These are phyloP conservation scores for Exephanes ischioxanthus DNA, from an alignment of 2,888 invertebrate genomes.

Conservation along the genomic window DNA sequence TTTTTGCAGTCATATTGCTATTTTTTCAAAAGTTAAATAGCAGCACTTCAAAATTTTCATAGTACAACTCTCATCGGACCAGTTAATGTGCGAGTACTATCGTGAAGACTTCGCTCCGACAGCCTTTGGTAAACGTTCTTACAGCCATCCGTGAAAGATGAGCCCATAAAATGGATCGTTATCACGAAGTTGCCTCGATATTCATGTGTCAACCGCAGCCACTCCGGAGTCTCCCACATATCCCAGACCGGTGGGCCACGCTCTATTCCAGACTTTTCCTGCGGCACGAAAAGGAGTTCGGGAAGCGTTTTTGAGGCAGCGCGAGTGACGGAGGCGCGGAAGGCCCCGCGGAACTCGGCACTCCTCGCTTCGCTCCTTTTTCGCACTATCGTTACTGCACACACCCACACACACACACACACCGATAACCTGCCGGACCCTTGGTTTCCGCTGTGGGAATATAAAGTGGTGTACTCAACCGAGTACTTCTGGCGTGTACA, in stretches of 20 bases:
- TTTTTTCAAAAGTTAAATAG: no score
- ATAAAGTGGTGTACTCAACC: constrained; percentile 69
- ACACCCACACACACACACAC: constrained; percentile 21
- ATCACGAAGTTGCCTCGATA: not conserved
- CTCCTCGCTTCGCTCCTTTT: constrained; percentile 52
- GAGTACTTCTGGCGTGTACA: constrained; percentile 41
- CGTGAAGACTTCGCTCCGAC: not conserved
- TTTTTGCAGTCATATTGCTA: no score
- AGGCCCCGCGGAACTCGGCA: constrained; percentile 18
- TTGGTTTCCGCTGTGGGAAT: constrained; percentile 65
- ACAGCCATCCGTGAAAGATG: not conserved
- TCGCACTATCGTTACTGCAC: constrained; percentile 57
- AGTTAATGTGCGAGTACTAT: no score
- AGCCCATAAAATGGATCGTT: not conserved
- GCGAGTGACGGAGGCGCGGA: constrained; percentile 12
- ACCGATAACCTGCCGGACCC: constrained; percentile 65
- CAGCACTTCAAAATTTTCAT: no score
- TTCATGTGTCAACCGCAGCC: not conserved
- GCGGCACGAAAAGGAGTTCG: constrained; percentile 3
- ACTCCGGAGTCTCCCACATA: not conserved
- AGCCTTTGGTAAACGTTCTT: not conserved
- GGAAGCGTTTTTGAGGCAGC: not conserved
- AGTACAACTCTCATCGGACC: no score
- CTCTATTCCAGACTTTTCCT: not conserved
- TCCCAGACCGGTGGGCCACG: not conserved